Conservation (phyloP, 2,888 invertebrate genomes). For the Drosophila melanosoma region DNA sequence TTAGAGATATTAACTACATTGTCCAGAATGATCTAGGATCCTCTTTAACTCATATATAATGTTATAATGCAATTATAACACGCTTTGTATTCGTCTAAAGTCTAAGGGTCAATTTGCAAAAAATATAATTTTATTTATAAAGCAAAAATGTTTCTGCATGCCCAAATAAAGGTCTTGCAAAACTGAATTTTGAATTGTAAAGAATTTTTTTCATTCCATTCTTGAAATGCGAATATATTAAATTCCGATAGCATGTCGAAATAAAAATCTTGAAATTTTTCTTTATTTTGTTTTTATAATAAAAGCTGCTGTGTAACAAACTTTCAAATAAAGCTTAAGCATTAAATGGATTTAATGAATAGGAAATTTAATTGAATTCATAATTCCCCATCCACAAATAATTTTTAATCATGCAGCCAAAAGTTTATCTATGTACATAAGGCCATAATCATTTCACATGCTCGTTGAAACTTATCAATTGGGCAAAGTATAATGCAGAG, state of each 20-base stretch:
- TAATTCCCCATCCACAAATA: background rate
- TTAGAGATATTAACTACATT: background rate
- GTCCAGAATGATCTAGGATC: background rate
- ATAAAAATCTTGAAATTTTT: too few species aligned
- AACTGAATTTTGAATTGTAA: background rate
- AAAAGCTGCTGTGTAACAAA: background rate
- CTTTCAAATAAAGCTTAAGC: background rate
- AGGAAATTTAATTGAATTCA: conserved; percentile 5
- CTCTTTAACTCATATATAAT: background rate
- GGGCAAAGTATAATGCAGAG: conserved; percentile 42
- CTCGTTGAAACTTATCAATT: conserved; percentile 54
- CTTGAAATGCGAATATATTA: background rate
- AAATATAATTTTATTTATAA: background rate
- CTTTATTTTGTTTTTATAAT: too few species aligned
- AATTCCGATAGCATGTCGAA: too few species aligned
- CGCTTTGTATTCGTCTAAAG: background rate
- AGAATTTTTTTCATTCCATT: background rate
- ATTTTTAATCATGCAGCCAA: conserved; percentile 33
- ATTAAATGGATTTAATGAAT: conserved; percentile 11
- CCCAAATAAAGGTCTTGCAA: background rate
- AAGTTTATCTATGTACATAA: conserved; percentile 19
- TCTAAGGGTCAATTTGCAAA: background rate
- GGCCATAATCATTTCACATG: conserved; percentile 46
- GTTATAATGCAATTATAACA: background rate
- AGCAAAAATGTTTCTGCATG: background rate